Conservation (phyloP, 2,797 vertebrate species). For the Tapirus indicus region DNA sequence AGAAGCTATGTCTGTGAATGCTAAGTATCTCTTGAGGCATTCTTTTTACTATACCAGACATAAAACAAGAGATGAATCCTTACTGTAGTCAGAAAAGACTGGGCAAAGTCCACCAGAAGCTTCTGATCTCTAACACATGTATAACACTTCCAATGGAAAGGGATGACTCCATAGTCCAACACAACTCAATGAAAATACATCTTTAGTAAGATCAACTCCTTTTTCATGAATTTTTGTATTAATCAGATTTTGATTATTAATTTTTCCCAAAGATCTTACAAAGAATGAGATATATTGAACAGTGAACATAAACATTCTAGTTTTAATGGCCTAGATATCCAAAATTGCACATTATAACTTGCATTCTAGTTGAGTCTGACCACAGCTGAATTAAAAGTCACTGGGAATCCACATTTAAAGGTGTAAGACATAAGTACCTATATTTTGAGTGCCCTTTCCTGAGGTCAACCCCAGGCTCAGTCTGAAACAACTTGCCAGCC, state of each 20-base stretch:
- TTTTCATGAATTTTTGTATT: neutral
- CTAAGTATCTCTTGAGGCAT: neutral
- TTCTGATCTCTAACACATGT: neutral
- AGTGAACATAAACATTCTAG: neutral
- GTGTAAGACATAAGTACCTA: neutral
- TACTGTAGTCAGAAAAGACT: neutral
- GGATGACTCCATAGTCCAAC: neutral
- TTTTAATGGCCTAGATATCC: neutral
- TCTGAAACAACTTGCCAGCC: neutral
- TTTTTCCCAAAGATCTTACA: slow-evolving; percentile 2
- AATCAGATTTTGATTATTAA: neutral
- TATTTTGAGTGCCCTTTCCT: neutral
- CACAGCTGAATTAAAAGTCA: neutral
- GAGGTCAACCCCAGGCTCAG: neutral
- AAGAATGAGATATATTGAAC: neutral
- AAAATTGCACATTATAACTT: neutral
- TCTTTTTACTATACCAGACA: neutral
- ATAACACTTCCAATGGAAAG: neutral
- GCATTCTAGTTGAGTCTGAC: neutral
- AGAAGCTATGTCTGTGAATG: neutral
- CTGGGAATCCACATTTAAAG: neutral
- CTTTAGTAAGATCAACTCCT: neutral
- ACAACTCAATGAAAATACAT: neutral
- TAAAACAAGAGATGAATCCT: neutral
- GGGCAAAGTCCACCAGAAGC: neutral